A percentile compares a stretch with the other conserved stretches of the same genome.
These are phyloP conservation scores for Arenaria interpres DNA, from an alignment of 2,113 vertebrate genomes.

Conservation along the genomic window DNA sequence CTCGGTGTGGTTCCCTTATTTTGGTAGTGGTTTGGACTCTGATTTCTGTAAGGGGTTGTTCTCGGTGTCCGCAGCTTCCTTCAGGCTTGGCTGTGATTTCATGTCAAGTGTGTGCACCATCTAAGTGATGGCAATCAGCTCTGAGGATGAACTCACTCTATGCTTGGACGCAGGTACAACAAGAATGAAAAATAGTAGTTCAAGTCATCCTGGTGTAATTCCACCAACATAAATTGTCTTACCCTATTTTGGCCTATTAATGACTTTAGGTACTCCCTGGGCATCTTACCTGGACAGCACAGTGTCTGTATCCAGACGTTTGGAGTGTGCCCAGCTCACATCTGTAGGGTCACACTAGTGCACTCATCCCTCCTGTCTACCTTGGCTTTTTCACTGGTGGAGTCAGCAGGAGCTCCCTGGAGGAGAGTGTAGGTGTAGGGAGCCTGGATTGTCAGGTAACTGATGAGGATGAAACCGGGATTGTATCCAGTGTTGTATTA, in stretches of 20 bases:
- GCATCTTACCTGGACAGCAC: background rate
- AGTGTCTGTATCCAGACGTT: background rate
- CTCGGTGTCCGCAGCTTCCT: background rate
- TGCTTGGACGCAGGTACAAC: background rate
- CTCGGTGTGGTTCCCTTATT: background rate
- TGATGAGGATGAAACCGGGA: background rate
- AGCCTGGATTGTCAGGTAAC: background rate
- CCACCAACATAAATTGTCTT: background rate
- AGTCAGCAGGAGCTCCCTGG: background rate
- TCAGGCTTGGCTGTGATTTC: background rate
- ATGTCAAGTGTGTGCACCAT: background rate
- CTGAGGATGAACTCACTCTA: background rate
- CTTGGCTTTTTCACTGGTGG: background rate
- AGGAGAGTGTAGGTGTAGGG: background rate
- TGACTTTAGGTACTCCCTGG: background rate
- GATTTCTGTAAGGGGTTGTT: background rate
- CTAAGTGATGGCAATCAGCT: background rate
- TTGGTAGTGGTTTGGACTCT: background rate
- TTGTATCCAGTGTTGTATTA: background rate
- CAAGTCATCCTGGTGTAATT: background rate
- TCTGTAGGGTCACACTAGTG: background rate
- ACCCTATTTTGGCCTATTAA: background rate
- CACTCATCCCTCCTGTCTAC: background rate
- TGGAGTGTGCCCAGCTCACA: background rate
- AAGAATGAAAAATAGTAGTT: background rate